Evolutionary conservation across 2,113 vertebrate species (phyloP), one percentile per base, ranked within the genome.

Genomic region (Hippocampus barbouri): DNA sequence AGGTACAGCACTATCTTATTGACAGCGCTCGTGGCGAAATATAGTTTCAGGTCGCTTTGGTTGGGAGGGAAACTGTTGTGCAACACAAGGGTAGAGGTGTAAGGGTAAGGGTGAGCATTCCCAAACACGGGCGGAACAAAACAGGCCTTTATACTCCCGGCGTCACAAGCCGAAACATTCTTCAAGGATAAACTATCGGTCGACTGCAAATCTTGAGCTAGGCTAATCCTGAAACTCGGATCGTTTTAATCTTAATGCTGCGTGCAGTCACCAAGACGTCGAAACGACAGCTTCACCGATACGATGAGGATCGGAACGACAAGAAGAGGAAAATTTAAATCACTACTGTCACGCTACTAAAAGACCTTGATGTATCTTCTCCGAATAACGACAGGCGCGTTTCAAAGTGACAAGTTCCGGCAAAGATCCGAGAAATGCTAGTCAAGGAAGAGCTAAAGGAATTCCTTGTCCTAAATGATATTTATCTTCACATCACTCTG

Each of bases 131-230:
- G 72, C 51, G 12, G 77, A 71, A 79, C 51, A 45, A 49, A 63
- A 66, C 62, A 77, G 23, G 53, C 34, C 51, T 56, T 16, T 18
- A 20, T 61, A 61, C 27, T 5, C 15, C 27, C 16, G 4, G 2
- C 18, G 51, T 69, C 53, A 56, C 49, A n/a, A 40, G 30, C 53
- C 25, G 16, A 34, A 69, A 68, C 80, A 86, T 87, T 83, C 83
- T 79, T 61, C 18, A 21, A 81, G 86, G 82, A 86, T 88, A 79
- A 83, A 79, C 68, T 70, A 10, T 79, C 53, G 69, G 63, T 80
- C 54, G 64, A 78, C 62, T 76, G 23, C 54, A 81, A 81, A 59
- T 45, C 49, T 74, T 75, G 74, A 75, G 79, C 81, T 57, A 59
- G 34, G 71, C 68, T 85, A 80, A 86, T 83, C 83, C 69, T 73